Percentiles rank a stretch among this genome's conserved stretches.
These are phyloP conservation scores for Pterostichus madidus DNA, from an alignment of 2,888 invertebrate species.

Conservation along the genomic window DNA sequence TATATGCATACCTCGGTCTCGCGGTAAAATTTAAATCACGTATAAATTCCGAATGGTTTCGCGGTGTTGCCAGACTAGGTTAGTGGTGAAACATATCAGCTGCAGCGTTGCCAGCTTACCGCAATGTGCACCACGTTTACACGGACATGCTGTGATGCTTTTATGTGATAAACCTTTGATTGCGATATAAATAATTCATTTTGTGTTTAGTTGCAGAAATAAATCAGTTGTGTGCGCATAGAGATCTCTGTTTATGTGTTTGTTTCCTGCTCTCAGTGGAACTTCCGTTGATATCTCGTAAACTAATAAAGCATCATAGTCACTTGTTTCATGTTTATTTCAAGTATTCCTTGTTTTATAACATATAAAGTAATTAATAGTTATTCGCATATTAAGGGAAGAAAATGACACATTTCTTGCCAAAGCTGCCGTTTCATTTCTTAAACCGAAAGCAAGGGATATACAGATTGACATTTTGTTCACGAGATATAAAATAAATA, in stretches of 20 bases:
- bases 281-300: too few species aligned
- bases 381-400: too few species aligned
- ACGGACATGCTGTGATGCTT: slow-evolving; percentile 31
- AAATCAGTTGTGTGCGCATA: slow-evolving; percentile 30
- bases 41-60: not conserved
- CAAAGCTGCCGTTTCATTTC: too few species aligned
- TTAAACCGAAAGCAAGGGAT: too few species aligned
- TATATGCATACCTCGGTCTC: not conserved
- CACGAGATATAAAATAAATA: too few species aligned
- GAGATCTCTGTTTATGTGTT: too few species aligned
- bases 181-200: slow-evolving; percentile 36
- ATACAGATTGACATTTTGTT: too few species aligned
- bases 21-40: slow-evolving; percentile 1
- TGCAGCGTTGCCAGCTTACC: slow-evolving; percentile 10
- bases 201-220: slow-evolving; percentile 35
- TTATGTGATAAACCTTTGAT: slow-evolving; percentile 30
- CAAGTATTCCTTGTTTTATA: too few species aligned
- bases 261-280: not conserved
- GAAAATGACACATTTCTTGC: too few species aligned
- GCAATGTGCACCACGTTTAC: not conserved
- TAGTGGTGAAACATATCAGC: slow-evolving; percentile 30
- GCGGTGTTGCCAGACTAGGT: slow-evolving; percentile 32
- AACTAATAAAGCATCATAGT: too few species aligned
- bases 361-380: too few species aligned
- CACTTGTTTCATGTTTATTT: too few species aligned